Evolutionary conservation across 2,797 vertebrate genomes (phyloP).

Genomic region (Microctenopoma stevenorrisi): DNA sequence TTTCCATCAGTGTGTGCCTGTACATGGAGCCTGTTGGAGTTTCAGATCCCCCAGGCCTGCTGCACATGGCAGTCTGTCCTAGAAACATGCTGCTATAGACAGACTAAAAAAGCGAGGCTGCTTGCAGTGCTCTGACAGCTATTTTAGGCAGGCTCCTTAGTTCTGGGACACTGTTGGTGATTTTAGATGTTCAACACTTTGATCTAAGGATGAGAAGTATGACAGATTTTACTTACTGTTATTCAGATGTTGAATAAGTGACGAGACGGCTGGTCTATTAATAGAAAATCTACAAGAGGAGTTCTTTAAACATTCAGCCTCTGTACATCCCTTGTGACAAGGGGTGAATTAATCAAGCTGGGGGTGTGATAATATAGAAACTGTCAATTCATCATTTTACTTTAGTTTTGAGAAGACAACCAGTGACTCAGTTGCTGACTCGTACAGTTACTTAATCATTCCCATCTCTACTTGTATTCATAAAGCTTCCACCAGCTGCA

Average conservation of each 20-base stretch:
- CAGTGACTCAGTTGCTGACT: conserved; percentile 58
- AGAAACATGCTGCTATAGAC: conserved; percentile 64
- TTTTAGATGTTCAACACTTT: conserved; percentile 70
- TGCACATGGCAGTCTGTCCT: conserved; percentile 62
- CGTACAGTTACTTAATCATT: conserved; percentile 52
- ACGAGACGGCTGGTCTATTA: conserved; percentile 54
- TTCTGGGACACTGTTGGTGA: conserved; percentile 69
- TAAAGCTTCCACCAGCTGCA: conserved; percentile 49
- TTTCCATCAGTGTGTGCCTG: conserved; percentile 38
- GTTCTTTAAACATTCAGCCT: conserved; percentile 41
- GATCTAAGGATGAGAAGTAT: conserved; percentile 51
- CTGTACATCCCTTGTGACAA: conserved; percentile 30
- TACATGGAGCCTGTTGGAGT: conserved; percentile 48
- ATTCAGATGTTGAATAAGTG: conserved; percentile 55
- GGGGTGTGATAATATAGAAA: conserved; percentile 43
- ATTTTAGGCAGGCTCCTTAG: conserved; percentile 65
- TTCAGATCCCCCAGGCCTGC: conserved; percentile 58
- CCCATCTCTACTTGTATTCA: conserved; percentile 31
- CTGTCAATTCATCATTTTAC: conserved; percentile 62
- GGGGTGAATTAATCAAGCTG: conserved; percentile 33
- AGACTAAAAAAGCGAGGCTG: conserved; percentile 47
- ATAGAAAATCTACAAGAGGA: conserved; percentile 46
- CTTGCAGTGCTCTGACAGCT: conserved; percentile 53
- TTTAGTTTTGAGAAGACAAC: conserved; percentile 49
- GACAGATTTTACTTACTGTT: conserved; percentile 58